Evolutionary conservation across 2,797 vertebrate genomes (phyloP).

Genomic region (Picus viridis): DNA sequence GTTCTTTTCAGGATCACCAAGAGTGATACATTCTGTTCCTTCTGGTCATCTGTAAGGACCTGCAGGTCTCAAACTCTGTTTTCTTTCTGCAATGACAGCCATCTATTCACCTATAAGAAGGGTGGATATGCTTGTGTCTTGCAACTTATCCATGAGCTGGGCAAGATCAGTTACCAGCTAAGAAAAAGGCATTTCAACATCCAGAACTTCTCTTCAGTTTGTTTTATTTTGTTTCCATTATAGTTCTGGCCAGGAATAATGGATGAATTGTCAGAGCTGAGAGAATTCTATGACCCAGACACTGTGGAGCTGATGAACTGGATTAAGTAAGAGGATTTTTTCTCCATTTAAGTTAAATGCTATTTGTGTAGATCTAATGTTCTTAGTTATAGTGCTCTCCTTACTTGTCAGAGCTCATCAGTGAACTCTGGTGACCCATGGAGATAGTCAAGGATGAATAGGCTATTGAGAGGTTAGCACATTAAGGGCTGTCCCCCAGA

Average conservation of each 20-base stretch:
- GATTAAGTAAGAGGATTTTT: slow-evolving; percentile 91
- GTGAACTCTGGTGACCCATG: slow-evolving; percentile 20
- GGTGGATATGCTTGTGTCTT: neutral
- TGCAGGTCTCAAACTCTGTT: neutral
- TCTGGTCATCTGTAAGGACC: neutral
- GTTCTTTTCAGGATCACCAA: neutral
- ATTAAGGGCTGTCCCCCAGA: neutral
- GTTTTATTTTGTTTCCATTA: slow-evolving; percentile 64
- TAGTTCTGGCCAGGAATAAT: slow-evolving; percentile 95
- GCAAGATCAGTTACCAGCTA: neutral
- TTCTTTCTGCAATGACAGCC: neutral
- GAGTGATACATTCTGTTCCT: neutral
- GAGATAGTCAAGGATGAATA: neutral
- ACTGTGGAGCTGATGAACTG: slow-evolving; percentile 99
- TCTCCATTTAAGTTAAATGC: slow-evolving; percentile 65
- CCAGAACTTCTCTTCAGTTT: slow-evolving; percentile 13
- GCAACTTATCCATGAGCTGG: neutral
- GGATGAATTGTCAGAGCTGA: slow-evolving; percentile 93
- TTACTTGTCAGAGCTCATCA: slow-evolving; percentile 43
- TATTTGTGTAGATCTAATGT: slow-evolving; percentile 56
- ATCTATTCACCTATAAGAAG: neutral
- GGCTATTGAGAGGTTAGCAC: neutral
- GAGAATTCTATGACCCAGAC: slow-evolving; percentile 98
- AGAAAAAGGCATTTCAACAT: neutral
- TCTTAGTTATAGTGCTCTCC: slow-evolving; percentile 48